Evolutionary conservation across 2,113 vertebrate genomes (phyloP).

Genomic region (Zosterops borbonicus): DNA sequence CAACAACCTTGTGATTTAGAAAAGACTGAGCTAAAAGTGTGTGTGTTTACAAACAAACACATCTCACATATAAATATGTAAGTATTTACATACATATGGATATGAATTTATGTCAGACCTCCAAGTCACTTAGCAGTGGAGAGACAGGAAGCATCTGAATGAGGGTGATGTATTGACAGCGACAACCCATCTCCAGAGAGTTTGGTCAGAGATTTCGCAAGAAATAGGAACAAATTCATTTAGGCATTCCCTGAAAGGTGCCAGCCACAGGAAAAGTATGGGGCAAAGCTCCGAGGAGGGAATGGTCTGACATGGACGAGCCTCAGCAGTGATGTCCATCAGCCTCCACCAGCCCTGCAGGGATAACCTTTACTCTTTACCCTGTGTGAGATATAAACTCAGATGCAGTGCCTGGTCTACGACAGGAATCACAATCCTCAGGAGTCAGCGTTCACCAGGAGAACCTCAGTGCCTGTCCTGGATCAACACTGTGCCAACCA

Average conservation of each 20-base stretch:
- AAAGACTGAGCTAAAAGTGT: not conserved
- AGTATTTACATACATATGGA: not conserved
- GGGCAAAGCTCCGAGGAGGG: not conserved
- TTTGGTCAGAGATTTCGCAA: not conserved
- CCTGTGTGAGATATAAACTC: fast-evolving
- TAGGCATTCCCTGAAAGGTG: not conserved
- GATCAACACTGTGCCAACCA: not conserved
- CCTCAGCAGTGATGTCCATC: not conserved
- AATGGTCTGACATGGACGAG: not conserved
- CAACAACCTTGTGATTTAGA: constrained; percentile 25
- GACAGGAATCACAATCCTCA: not conserved
- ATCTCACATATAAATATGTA: not conserved
- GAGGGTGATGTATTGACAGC: not conserved
- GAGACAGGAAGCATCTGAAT: not conserved
- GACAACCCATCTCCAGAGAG: not conserved
- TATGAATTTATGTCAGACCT: not conserved
- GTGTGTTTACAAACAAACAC: constrained; percentile 25
- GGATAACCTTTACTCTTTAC: not conserved
- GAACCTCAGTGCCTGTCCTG: not conserved
- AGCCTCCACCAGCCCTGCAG: not conserved
- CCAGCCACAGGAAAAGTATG: not conserved
- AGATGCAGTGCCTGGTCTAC: fast-evolving
- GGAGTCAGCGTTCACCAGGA: not conserved
- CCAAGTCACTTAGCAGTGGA: not conserved
- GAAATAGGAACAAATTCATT: not conserved